These are phyloP conservation scores for Bombus soroeensis DNA, from an alignment of 1,140 invertebrate genomes.

Conservation along the genomic window DNA sequence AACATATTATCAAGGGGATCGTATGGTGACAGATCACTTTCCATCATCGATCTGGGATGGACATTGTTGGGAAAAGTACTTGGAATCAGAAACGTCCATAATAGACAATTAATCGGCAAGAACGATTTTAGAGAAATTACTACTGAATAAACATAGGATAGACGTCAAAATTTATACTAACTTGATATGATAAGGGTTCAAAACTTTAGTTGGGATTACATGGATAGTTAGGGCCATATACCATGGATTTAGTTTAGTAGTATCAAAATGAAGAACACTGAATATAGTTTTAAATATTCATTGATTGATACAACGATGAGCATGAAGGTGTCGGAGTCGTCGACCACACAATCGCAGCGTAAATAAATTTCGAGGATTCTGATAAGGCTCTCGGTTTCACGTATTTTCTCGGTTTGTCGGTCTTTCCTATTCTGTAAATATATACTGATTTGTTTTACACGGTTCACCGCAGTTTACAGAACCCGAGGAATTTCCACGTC, in stretches of 20 bases:
- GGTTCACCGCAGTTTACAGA: background rate
- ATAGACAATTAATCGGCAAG: too few relatives aligned
- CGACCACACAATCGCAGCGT: background rate
- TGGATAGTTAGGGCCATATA: too few relatives aligned
- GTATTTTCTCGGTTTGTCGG: background rate
- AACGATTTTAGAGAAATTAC: too few relatives aligned
- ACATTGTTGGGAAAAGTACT: background rate
- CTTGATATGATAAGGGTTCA: background rate
- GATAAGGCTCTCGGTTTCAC: background rate
- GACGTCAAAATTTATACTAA: background rate
- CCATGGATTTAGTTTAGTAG: too few relatives aligned
- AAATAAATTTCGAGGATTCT: slow-evolving; percentile 26
- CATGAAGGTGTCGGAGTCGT: too few relatives aligned
- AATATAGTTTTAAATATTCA: too few relatives aligned
- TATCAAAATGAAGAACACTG: too few relatives aligned
- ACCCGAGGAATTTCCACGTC: slow-evolving; percentile 1
- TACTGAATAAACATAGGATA: too few relatives aligned
- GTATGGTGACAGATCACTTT: background rate
- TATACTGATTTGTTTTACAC: background rate
- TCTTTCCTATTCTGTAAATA: background rate
- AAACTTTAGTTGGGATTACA: background rate
- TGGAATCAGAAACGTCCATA: background rate
- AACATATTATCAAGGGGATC: background rate
- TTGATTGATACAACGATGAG: background rate
- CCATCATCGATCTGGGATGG: background rate